Evolutionary conservation across 2,888 invertebrate genomes (phyloP).

Genomic region (Oscheius sp.): DNA sequence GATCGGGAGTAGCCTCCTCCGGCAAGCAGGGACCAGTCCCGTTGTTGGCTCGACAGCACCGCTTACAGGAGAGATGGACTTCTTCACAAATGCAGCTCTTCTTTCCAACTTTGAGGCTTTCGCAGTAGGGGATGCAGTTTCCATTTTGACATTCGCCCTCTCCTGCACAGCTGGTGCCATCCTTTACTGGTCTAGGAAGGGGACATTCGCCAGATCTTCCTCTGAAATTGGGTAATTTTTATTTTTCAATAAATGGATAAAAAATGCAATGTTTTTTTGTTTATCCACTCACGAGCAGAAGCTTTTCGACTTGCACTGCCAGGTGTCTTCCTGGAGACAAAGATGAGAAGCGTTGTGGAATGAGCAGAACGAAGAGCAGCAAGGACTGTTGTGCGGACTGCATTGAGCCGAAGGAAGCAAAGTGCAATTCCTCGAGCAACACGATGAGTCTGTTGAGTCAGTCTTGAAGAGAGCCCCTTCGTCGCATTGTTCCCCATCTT

Average conservation of each 20-base stretch:
- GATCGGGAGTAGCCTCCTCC: slow-evolving; percentile 73
- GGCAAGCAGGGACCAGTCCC: slow-evolving; percentile 70
- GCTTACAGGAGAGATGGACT: slow-evolving; percentile 90
- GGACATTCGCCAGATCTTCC: slow-evolving; percentile 84
- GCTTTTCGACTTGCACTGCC: slow-evolving; percentile 91
- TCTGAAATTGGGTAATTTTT: slow-evolving; percentile 72
- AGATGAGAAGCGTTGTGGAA: slow-evolving; percentile 78
- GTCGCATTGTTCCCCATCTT: slow-evolving; percentile 95
- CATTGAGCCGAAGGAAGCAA: slow-evolving; percentile 50
- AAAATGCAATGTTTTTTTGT: neutral
- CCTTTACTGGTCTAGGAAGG: slow-evolving; percentile 84
- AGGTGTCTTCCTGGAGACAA: slow-evolving; percentile 88
- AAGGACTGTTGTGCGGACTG: slow-evolving; percentile 94
- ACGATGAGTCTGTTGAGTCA: slow-evolving; percentile 12
- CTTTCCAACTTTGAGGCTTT: slow-evolving; percentile 81
- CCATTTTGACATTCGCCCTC: slow-evolving; percentile 86
- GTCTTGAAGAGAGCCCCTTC: slow-evolving; percentile 86
- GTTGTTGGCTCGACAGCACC: slow-evolving; percentile 79
- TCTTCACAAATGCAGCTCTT: slow-evolving; percentile 95
- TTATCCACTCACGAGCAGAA: slow-evolving; percentile 61
- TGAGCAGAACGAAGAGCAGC: slow-evolving; percentile 86
- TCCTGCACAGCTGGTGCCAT: slow-evolving; percentile 88
- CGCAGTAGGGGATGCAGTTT: slow-evolving; percentile 92
- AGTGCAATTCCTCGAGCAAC: slow-evolving; percentile 41
- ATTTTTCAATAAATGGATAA: neutral